Evolutionary conservation across 2,113 vertebrate genomes (phyloP).

Genomic region (Nycticryphes semicollaris): DNA sequence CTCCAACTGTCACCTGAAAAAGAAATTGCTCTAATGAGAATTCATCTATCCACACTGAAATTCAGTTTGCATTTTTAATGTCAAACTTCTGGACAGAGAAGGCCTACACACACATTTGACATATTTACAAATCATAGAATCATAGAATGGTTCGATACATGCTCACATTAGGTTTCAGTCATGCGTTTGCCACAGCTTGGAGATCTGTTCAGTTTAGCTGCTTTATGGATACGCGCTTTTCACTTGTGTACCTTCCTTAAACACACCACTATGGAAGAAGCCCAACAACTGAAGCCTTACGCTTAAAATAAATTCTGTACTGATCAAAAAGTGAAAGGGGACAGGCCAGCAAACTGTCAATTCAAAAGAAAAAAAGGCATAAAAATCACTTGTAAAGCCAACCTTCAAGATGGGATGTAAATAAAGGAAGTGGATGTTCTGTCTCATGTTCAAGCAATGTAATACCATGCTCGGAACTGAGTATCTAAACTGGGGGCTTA

Average conservation of each 20-base stretch:
- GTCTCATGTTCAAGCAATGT: neutral
- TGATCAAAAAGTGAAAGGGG: neutral
- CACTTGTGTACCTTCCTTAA: neutral
- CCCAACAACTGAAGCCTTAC: neutral
- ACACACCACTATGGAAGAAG: neutral
- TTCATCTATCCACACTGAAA: neutral
- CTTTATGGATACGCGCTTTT: neutral
- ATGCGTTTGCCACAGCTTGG: neutral
- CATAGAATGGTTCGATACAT: neutral
- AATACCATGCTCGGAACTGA: neutral
- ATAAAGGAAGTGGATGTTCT: neutral
- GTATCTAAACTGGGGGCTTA: neutral
- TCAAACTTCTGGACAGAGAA: neutral
- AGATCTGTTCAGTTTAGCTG: neutral
- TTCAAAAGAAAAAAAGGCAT: neutral
- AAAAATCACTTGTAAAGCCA: neutral
- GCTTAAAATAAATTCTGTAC: neutral
- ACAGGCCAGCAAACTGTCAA: neutral
- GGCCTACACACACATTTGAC: neutral
- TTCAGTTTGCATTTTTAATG: neutral
- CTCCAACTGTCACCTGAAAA: conserved; percentile 88
- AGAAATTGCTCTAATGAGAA: conserved; percentile 1
- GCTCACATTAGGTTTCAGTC: neutral
- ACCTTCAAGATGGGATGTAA: neutral
- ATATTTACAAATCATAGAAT: neutral